Evolutionary conservation across 2,113 vertebrate genomes (phyloP), one percentile per base, ranked within the genome.

Genomic region (Chionodraco myersi): DNA sequence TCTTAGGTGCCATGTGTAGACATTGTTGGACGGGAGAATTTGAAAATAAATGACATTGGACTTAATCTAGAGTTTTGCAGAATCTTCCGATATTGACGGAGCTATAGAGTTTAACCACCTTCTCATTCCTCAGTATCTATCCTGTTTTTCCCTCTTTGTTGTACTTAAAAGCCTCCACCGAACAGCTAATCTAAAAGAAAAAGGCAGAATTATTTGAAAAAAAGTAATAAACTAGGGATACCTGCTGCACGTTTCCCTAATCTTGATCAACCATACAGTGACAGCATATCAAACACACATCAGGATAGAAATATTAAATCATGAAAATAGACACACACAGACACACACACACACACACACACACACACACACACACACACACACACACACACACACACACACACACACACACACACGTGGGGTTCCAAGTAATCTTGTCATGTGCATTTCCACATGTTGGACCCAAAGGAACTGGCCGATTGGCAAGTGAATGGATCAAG

Each of bases 231-330:
- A 67, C 48, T 64, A 54, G 26, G 16, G 10, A 16, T 10, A 13
- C 13, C 49, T 34, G 47, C 12, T 57, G 30, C 15, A 69, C 8
- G 14, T 49, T 10, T 16, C 4, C 30, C 3, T 30, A 30, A 30
- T 30, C 30, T 30, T 30, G 30, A 30, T 4, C 30, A 3, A 61
- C 34, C 60, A 70, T 61, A 59, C 23, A 30, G 21, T 13, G 9
- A 59, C 51, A 65, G 64, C 69, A 45, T 41, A 64, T 59, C 56
- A 64, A 77, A 18, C 30, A 30, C 30, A 30, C 30, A 30, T 30
- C 30, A 30, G 30, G 30, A 4, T 4, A 30, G 30, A 30, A 4
- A 30, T 30, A 30, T 30, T 30, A 30, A 30, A 30, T 30, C 30
- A 30, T 30, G 30, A 30, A 30, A 30, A 30, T 4, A 30, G 3